Evolutionary conservation across 2,797 vertebrate genomes (phyloP).

Genomic region (Anisognathus igniventris): DNA sequence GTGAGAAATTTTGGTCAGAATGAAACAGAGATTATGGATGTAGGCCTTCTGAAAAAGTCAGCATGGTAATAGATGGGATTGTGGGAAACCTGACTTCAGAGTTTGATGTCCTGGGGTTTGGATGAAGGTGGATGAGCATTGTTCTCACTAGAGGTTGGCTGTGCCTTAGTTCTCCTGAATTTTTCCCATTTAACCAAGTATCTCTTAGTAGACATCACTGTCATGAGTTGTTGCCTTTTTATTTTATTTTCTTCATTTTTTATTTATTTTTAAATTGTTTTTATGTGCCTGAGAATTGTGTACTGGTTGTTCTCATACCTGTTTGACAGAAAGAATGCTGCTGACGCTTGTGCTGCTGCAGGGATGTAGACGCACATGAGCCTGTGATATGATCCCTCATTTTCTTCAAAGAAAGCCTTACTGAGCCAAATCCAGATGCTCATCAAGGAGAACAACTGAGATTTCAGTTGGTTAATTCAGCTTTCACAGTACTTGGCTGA

Average conservation of each 20-base stretch:
- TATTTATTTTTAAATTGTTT: neutral
- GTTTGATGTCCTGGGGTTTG: neutral
- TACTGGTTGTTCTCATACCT: neutral
- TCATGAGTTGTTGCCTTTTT: neutral
- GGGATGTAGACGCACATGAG: neutral
- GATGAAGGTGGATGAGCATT: neutral
- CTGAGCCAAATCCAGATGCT: neutral
- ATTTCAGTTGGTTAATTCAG: neutral
- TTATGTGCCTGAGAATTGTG: neutral
- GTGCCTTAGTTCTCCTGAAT: neutral
- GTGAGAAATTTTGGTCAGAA: neutral
- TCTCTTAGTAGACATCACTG: neutral
- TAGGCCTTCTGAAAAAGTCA: neutral
- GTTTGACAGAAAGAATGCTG: neutral
- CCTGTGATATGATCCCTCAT: neutral
- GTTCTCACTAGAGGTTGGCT: neutral
- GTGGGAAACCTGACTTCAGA: neutral
- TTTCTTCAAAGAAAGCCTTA: neutral
- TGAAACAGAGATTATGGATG: neutral
- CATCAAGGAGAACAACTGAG: neutral
- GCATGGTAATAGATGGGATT: neutral
- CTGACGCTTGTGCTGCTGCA: neutral
- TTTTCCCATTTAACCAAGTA: neutral
- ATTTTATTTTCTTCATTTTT: neutral
- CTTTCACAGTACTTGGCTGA: neutral